A percentile compares a stretch with the other conserved stretches of the same genome.
Conservation (phyloP, 1,140 invertebrate species). For the Aphelenchoides fujianensis region DNA sequence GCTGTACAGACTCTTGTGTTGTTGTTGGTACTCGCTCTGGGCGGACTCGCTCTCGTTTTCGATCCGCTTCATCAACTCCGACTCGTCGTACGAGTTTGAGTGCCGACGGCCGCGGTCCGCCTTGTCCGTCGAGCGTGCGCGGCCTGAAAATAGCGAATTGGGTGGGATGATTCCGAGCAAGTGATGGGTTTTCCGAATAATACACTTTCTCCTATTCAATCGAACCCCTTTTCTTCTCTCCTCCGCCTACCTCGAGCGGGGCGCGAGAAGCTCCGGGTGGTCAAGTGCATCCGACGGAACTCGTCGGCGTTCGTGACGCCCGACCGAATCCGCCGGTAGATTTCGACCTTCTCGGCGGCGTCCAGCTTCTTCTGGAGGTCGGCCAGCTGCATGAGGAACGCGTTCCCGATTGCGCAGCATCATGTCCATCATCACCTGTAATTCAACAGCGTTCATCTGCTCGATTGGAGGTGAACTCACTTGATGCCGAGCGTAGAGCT, state of each 20-base stretch:
- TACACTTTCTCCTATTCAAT: constrained; percentile 2
- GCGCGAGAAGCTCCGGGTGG: constrained; percentile 45
- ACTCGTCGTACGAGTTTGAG: constrained; percentile 45
- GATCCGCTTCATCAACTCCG: constrained; percentile 48
- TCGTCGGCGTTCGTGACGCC: constrained; percentile 52
- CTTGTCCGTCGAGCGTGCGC: constrained; percentile 15
- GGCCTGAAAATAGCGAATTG: no score
- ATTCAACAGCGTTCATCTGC: constrained; percentile 30
- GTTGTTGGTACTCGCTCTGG: constrained; percentile 27
- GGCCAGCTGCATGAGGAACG: constrained; percentile 54
- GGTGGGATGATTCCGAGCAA: no score
- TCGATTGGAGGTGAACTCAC: constrained; percentile 5
- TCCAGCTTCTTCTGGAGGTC: constrained; percentile 57
- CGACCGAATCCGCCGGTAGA: constrained; percentile 53
- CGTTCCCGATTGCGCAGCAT: constrained; percentile 53
- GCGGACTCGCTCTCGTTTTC: constrained; percentile 42
- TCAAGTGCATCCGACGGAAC: constrained; percentile 37
- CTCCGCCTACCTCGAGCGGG: constrained; percentile 39
- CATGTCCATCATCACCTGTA: constrained; percentile 55
- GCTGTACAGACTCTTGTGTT: constrained; percentile 47
- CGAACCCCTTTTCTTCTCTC: constrained; percentile 3
- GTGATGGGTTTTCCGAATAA: no score
- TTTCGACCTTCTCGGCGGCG: constrained; percentile 59
- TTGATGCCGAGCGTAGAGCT: constrained; percentile 45
- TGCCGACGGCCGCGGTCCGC: constrained; percentile 31